A percentile compares a stretch with the other conserved stretches of the same genome.
Conservation (phyloP, 2,888 invertebrate genomes). For the Coelopa pilipes region DNA sequence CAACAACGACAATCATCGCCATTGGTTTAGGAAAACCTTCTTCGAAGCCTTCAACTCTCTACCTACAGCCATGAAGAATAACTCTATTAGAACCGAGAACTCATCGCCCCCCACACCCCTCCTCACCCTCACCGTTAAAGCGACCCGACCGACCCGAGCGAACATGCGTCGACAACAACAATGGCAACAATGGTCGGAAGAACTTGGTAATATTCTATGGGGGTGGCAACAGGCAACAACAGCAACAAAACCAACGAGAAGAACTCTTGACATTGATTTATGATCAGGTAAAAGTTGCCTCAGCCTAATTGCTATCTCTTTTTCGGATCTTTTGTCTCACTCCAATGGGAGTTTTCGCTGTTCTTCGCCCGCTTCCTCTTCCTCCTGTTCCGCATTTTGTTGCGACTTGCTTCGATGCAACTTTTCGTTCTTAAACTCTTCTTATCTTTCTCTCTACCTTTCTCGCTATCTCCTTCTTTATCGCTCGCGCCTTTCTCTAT, state of each 20-base stretch:
- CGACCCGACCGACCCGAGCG: background rate
- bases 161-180: constrained; percentile 7
- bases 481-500: too few species aligned
- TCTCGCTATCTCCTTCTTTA: too few species aligned
- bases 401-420: too few species aligned
- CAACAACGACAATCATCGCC: constrained; percentile 4
- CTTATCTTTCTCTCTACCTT: too few species aligned
- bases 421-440: too few species aligned
- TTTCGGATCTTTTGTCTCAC: background rate
- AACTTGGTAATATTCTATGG: constrained; percentile 13
- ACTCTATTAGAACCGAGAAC: constrained; percentile 26
- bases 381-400: too few species aligned
- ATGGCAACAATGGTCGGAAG: background rate
- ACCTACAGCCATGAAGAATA: constrained; percentile 8
- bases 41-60: background rate
- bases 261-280: constrained; percentile 27
- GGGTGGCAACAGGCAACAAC: constrained; percentile 19
- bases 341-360: background rate
- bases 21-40: background rate
- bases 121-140: too few species aligned
- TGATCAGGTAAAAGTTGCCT: constrained; percentile 5
- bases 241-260: constrained; percentile 5
- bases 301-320: background rate
- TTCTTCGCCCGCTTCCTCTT: too few species aligned
- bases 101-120: too few species aligned